Percentiles rank a stretch among this genome's conserved stretches.
phyloP scores from a whole-genome alignment of 2,113 vertebrate species.

The Oxyruncus cristatus region DNA sequence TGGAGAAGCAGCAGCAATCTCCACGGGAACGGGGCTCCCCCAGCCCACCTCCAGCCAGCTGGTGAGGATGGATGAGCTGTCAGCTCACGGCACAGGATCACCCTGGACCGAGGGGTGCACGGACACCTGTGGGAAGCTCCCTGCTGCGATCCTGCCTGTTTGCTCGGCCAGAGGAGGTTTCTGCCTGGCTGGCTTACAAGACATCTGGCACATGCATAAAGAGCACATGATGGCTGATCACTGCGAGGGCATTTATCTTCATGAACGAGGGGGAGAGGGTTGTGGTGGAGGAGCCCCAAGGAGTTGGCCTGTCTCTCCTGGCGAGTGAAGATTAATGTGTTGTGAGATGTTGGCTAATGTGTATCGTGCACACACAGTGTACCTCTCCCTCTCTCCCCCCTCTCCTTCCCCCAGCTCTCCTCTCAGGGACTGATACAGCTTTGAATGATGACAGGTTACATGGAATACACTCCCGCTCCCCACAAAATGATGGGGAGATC shows the following conservation, averaged over 20 bases:
- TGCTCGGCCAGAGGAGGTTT: neutral
- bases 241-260: conserved; percentile 51
- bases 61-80: neutral
- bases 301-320: conserved; percentile 26
- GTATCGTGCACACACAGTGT: neutral
- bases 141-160: neutral
- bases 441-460: neutral
- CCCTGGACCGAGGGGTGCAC: neutral
- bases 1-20: neutral
- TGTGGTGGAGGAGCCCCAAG: neutral
- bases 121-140: neutral
- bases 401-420: neutral
- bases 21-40: neutral
- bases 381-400: neutral
- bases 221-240: conserved; percentile 9
- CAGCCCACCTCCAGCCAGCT: neutral
- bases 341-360: neutral
- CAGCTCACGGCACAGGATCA: neutral
- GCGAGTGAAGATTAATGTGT: conserved; percentile 34
- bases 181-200: conserved; percentile 5
- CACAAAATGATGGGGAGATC: neutral
- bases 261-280: conserved; percentile 27
- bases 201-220: conserved; percentile 40
- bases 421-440: neutral
- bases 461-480: neutral